Conservation (phyloP, 2,888 invertebrate species). For the Priocnemis perturbator region DNA sequence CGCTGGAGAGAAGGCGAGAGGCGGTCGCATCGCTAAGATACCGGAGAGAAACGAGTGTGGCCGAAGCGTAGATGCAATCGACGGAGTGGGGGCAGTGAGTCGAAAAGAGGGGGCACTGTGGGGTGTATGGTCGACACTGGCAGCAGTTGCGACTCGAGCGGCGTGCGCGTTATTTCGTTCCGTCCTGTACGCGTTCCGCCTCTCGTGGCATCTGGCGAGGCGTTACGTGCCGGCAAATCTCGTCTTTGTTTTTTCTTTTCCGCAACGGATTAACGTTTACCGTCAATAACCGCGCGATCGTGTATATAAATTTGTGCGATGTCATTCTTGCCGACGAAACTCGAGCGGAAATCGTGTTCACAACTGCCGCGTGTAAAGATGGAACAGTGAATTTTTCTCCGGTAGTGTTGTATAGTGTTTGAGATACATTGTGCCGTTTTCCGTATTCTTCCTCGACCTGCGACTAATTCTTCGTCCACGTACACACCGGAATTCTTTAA, state of each 20-base stretch:
- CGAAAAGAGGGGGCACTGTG: slow-evolving; percentile 10
- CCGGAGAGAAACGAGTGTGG: slow-evolving; percentile 27
- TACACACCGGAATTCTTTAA: no score
- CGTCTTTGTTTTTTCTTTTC: slow-evolving; percentile 34
- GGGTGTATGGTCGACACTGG: slow-evolving; percentile 30
- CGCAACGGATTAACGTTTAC: slow-evolving; percentile 11
- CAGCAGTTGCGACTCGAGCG: slow-evolving; percentile 67
- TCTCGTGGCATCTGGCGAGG: slow-evolving; percentile 31
- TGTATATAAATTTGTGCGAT: not conserved
- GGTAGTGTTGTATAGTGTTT: no score
- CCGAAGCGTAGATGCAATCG: not conserved
- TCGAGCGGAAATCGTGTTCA: no score
- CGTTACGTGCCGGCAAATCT: slow-evolving; percentile 41
- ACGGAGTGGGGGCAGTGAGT: not conserved
- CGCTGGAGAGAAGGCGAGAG: slow-evolving; percentile 36
- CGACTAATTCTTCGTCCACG: no score
- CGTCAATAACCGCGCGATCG: slow-evolving; percentile 13
- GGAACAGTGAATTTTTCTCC: not conserved
- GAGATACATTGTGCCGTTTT: no score
- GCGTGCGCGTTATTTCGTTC: slow-evolving; percentile 60
- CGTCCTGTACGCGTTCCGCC: slow-evolving; percentile 39
- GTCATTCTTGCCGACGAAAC: not conserved
- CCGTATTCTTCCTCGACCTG: no score
- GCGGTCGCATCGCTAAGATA: slow-evolving; percentile 23
- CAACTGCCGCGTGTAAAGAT: no score